A percentile compares a stretch with the other conserved stretches of the same genome.
Evolutionary conservation across 2,797 vertebrate genomes (phyloP).

Genomic region (Aselliscus stoliczkanus): DNA sequence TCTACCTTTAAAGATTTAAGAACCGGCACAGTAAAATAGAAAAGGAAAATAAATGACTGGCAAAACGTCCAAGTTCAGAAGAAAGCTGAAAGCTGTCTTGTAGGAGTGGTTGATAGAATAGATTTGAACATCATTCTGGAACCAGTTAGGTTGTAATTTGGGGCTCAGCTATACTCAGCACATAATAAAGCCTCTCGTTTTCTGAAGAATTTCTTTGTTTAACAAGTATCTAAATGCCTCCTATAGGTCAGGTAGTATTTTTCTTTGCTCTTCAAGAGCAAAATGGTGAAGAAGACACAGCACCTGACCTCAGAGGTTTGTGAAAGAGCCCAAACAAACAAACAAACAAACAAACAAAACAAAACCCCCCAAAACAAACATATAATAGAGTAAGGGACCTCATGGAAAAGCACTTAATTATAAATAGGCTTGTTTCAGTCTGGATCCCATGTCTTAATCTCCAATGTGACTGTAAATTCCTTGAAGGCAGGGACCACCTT

Average conservation of each 20-base stretch:
- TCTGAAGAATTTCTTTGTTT: background rate
- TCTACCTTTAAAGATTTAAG: conserved; percentile 10
- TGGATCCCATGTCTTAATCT: background rate
- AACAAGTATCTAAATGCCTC: background rate
- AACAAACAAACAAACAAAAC: background rate
- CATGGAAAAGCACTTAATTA: background rate
- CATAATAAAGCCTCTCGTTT: background rate
- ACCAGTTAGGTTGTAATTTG: background rate
- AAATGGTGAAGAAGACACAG: background rate
- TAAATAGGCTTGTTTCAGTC: background rate
- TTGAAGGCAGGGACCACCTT: background rate
- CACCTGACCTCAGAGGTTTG: background rate
- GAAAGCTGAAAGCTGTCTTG: background rate
- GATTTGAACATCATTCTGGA: background rate
- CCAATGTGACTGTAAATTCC: background rate
- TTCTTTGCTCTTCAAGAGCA: background rate
- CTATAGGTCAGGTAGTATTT: background rate
- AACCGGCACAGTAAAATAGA: background rate
- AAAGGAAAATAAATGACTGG: background rate
- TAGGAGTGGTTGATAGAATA: background rate
- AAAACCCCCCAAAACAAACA: background rate
- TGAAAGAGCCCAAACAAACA: background rate
- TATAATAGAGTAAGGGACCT: background rate
- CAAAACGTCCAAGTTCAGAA: background rate
- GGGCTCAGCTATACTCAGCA: background rate